Evolutionary conservation across 2,113 vertebrate genomes (phyloP).

Genomic region (Arenaria interpres): DNA sequence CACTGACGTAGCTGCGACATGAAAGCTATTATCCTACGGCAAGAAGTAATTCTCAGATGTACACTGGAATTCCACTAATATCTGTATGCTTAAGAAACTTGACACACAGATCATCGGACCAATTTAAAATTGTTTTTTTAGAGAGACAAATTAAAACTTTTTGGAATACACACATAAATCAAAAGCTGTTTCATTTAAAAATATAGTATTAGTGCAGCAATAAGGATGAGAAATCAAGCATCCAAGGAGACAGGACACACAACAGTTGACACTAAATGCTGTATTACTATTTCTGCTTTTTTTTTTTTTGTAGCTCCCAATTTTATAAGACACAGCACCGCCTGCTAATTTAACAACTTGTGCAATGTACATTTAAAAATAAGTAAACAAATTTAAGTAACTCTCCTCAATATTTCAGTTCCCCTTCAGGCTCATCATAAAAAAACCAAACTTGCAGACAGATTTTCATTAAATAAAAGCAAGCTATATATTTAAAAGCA

Average conservation of each 20-base stretch:
- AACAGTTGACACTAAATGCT: not conserved
- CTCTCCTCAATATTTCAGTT: not conserved
- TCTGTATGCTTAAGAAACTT: conserved; percentile 34
- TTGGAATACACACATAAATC: not conserved
- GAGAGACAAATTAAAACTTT: not conserved
- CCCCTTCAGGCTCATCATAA: not conserved
- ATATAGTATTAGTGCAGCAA: not conserved
- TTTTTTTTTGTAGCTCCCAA: not conserved
- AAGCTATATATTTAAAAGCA: not conserved
- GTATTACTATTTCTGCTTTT: not conserved
- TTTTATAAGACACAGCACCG: not conserved
- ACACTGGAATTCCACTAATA: not conserved
- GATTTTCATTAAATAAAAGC: not conserved
- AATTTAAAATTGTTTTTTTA: not conserved
- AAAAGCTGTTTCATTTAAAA: not conserved
- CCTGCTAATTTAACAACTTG: not conserved
- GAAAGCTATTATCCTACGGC: not conserved
- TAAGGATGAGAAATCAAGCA: conserved; percentile 62
- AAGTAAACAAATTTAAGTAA: not conserved
- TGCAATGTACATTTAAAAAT: not conserved
- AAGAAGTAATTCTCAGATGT: not conserved
- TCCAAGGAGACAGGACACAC: conserved; percentile 17
- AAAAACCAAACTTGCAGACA: not conserved
- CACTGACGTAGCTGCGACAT: not conserved
- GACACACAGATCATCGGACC: not conserved